Base-by-base conservation (phyloP, 2,888 invertebrate species). In the Uropetala carovei region DNA sequence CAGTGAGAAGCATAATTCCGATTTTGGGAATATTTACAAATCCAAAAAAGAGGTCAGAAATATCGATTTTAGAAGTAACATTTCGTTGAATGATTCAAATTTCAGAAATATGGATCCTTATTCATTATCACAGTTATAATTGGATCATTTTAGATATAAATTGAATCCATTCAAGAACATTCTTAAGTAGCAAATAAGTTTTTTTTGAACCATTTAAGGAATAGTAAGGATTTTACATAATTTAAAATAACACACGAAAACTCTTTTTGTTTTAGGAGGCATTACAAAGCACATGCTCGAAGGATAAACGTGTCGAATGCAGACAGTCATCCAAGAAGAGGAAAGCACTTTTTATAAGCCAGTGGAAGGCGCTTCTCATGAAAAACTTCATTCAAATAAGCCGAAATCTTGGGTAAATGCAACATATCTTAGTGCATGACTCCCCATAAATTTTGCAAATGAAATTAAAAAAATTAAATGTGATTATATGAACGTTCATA, bases 311-410 rank as follows among this genome's bases (percentile, higher is more conserved):
- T 9, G 7, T 30, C 27, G 82, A 64, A 58, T 43, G 22, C 18
- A 22, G 13, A 7, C 14, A 18, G 8, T 58, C 85, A 13, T 11
- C n/a, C 0, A 81, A 68, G 18, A 92, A 59, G 16, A 18, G 92
- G 16, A 59, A 75, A 13, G 75, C 81, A 8, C 59, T 58, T 13
- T 58, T 57, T 13, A 18, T 83, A 5, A 75, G 75, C n/a, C 59
- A 27, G 92, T 93, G 96, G 93, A 96, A 96, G 94, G 97, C 97
- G 0, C 96, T 97, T 56, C 96, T 97, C 94, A 96, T 96, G 56
- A 97, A 97, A 94, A 97, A 97, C 94, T 95, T 96, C 93, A 96
- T 97, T 92, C 97, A 97, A 94, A 96, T 97, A 93, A 95, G 96
- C 27, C 95, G 97, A 93, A 97, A 97, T 95, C 97, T 97, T 83